Evolutionary conservation across 2,113 vertebrate species (phyloP), one percentile per base, ranked within the genome.

Genomic region (Zootoca vivipara): DNA sequence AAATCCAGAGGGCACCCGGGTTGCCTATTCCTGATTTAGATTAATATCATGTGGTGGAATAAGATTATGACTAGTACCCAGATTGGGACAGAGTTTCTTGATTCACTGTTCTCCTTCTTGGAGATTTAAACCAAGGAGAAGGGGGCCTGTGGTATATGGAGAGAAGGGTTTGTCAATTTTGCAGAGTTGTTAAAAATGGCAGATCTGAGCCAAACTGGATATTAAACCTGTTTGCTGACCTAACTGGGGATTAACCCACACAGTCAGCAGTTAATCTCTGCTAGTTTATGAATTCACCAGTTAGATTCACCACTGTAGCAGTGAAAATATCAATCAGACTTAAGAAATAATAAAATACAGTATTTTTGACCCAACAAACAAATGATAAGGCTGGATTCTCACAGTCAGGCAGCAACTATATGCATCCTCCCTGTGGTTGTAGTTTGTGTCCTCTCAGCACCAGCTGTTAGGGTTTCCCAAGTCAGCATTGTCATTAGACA

Each of bases 391-490:
- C 75, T 85, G 22, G 40, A 7, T 28, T 78, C 24, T 89, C 35
- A 15, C 22, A 42, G 83, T 40, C n/a, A 90, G 77, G 69, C 3
- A 81, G 79, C 77, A 87, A 64, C 88, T 90, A 70, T 78, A 86
- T 1, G 2, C 5, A 38, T 13, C 72, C 82, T 93, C 85, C 89
- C 89, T 94, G 88, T 86, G 86, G 84, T 92, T 90, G 92, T 87
- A 72, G 80, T 88, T 85, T 46, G 94, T 96, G 95, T 95, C 93
- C 92, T 91, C 92, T 93, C 91, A 93, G 85, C 89, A 86, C 82
- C 91, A 94, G 92, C 92, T 94, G 92, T 91, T 90, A 93, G 90
- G 90, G 90, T 93, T 94, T 95, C 91, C 91, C 91, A 86, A 92
- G 78, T 94, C 78, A 70, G 81, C 87, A 82, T 42, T 86, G 40